Conservation (phyloP, 2,888 invertebrate species). For the Acleris emargana region DNA sequence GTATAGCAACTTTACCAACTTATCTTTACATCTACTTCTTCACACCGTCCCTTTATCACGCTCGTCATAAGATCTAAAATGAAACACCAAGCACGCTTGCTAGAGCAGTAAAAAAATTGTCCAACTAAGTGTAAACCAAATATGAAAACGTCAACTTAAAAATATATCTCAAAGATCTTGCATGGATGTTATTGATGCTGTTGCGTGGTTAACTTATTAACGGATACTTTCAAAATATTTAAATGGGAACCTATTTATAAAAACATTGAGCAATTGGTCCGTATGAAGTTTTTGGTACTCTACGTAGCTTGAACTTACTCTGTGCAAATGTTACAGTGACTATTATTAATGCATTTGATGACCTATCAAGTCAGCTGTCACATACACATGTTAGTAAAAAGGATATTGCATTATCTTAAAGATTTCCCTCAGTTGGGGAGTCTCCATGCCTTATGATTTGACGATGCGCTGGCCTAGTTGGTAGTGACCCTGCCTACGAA, state of each 20-base stretch:
- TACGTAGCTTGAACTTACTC: too few relatives aligned
- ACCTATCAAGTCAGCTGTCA: too few relatives aligned
- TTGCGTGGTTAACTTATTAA: conserved; percentile 38
- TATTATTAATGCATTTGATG: too few relatives aligned
- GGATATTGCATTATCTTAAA: too few relatives aligned
- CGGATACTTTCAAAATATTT: conserved; percentile 15
- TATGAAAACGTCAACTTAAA: conserved; percentile 55
- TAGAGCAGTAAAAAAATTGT: conserved; percentile 35
- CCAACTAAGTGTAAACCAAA: conserved; percentile 54
- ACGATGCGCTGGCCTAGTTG: too few relatives aligned
- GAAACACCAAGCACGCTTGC: conserved; percentile 2
- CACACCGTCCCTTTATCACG: conserved; percentile 33
- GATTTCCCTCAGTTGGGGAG: too few relatives aligned
- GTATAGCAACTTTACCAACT: conserved; percentile 50
- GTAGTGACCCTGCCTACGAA: too few relatives aligned
- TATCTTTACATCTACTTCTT: conserved; percentile 33
- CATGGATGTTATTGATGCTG: conserved; percentile 48
- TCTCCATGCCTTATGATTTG: too few relatives aligned
- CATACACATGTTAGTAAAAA: too few relatives aligned
- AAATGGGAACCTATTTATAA: neutral
- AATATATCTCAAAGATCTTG: conserved; percentile 47
- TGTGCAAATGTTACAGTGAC: too few relatives aligned
- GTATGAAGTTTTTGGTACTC: too few relatives aligned
- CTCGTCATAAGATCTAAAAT: conserved; percentile 39
- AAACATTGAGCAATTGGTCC: neutral